Base-by-base conservation (phyloP, 1,140 invertebrate species). In the Ctenoplectra terminalis region DNA sequence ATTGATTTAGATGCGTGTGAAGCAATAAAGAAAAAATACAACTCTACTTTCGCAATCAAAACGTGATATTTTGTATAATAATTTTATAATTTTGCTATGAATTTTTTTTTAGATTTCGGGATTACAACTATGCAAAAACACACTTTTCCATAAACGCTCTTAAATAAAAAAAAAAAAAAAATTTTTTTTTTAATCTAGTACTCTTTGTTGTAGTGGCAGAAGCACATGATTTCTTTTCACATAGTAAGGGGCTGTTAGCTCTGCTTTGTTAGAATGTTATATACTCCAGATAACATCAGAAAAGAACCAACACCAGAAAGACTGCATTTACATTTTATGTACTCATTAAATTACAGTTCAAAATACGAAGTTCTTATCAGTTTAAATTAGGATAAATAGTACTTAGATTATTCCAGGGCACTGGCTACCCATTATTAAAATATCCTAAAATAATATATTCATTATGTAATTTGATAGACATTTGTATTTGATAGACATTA, bases 301-400 rank as follows among this genome's bases (percentile, higher is more conserved):
- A 90, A 90, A 93, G 88, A 93, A 92, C 92, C 92, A 93, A 92
- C 92, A 93, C 92, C 92, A 93, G 90, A 92, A 90, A 93, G 90
- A 90, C 86, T 90, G 81, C 85, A 75, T 86, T 86, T 87, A 85
- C 80, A 75, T 74, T 87, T 69, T 71, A 72, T 81, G 37, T 88
- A 83, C 48, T 86, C 63, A 61, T 87, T 83, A 81, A 70, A 85
- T 83, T 84, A 64, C 70, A 84, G 56, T 77, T 82, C 71, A 74
- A 43, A 67, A 66, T 87, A 84, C 60, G 76, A 84, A 60, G 66
- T 86, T 87, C 71, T 82, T 85, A 84, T 87, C 73, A 73, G 37
- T 80, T 84, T 87, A 87, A 81, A 87, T 87, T 87, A 87, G 17
- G 82, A 87, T 87, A 87, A 87, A 87, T 87, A 87, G 78, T 82